Base-by-base conservation (phyloP, 2,888 invertebrate genomes). In the Diogma glabrata region DNA sequence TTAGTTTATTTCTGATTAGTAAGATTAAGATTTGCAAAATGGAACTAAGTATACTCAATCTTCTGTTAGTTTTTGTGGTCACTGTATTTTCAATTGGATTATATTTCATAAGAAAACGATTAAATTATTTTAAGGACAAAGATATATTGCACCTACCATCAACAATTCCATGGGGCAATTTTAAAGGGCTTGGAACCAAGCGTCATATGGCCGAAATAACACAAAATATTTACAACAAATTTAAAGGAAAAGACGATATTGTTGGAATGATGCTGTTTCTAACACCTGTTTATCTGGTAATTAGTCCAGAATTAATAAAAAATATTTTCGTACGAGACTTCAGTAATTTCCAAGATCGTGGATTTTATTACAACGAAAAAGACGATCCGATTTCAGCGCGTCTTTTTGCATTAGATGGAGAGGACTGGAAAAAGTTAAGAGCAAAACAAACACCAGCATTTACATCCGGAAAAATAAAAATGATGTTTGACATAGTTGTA, bases 401-500 rank as follows among this genome's bases (percentile, higher is more conserved):
- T 50, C 52, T 63, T 24, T 54, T 60, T 50, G 52, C 55, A 22
- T 47, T 60, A 45, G 57, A 57, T 3, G 67, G 64, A 6, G 56
- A 61, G 5, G 60, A 64, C 22, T 71, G 71, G 71, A 69, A 64
- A 53, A 58, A 61, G n/a, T 55, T 69, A 16, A 56, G 71, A 23
- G 54, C 59, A 1, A 64, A 66, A 23, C 50, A 69, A 45, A 64
- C 65, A 3, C 66, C 68, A 2, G 64, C 67, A 0, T 71, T 70
- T 53, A 65, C 69, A 2, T 61, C 66, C 0, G 67, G 66, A 24
- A 69, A 67, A 55, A 64, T 70, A 56, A 67, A 64, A 53, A 57
- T 55, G 19, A 65, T 67, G 65, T 64, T 63, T 51, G 53, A 54
- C 7, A 55, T 59, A 3, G 55, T 66, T 30, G 54, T 56, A 3